These are phyloP conservation scores for Aphis craccivora DNA, from an alignment of 1,140 invertebrate species.

Conservation along the genomic window DNA sequence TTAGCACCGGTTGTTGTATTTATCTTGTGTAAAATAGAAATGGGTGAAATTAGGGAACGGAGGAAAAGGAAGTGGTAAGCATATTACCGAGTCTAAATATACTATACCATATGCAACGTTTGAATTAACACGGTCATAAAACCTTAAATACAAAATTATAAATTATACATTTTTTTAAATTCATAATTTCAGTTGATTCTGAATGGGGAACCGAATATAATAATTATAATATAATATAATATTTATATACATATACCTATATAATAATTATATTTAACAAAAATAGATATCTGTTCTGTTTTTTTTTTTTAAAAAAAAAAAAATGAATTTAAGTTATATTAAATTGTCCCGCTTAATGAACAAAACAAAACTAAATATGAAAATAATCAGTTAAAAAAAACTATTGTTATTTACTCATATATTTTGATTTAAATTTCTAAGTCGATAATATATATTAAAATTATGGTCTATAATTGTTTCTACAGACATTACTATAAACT, in stretches of 20 bases:
- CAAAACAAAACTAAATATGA: neutral
- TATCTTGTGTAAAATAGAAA: neutral
- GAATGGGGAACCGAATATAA: too few species aligned
- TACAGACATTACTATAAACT: neutral
- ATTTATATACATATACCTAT: too few species aligned
- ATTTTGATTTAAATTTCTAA: neutral
- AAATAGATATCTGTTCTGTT: neutral
- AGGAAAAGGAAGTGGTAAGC: neutral
- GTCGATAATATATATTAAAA: neutral
- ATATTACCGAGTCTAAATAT: neutral
- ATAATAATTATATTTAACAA: neutral
- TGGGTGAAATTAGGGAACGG: neutral
- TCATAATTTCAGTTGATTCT: neutral
- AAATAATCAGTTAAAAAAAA: neutral
- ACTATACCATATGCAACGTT: neutral
- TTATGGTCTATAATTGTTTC: neutral
- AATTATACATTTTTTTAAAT: neutral
- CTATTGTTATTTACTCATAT: neutral
- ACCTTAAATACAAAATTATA: neutral
- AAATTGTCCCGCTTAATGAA: neutral
- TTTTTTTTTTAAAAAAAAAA: too few species aligned
- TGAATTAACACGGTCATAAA: neutral
- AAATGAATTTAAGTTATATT: neutral
- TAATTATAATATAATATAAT: too few species aligned
- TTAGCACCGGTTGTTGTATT: slow-evolving; percentile 9